phyloP scores from a whole-genome alignment of 2,113 vertebrate genomes.

The Chaetodon auriga region DNA sequence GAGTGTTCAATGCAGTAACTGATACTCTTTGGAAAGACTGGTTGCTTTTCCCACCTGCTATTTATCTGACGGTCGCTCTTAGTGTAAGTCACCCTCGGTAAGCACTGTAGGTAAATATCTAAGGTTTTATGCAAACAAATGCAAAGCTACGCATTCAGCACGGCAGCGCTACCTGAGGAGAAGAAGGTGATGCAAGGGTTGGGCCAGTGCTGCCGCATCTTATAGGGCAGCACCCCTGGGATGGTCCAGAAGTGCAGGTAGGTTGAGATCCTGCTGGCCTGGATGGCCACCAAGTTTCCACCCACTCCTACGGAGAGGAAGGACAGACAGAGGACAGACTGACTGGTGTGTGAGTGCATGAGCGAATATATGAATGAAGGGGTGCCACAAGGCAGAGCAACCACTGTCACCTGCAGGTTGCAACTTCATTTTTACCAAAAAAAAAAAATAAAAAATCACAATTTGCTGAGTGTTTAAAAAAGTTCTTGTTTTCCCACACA shows the following conservation, averaged over 20 bases:
- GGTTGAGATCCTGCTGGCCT: slow-evolving; percentile 96
- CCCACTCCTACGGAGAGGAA: slow-evolving; percentile 87
- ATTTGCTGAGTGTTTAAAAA: neutral
- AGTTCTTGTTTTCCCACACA: neutral
- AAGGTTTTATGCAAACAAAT: neutral
- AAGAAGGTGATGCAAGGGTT: slow-evolving; percentile 91
- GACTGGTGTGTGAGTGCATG: neutral
- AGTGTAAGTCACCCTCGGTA: neutral
- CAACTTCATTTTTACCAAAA: neutral
- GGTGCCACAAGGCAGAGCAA: neutral
- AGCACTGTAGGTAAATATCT: too few species aligned
- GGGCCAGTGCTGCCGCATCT: slow-evolving; percentile 93
- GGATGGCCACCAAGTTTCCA: slow-evolving; percentile 96
- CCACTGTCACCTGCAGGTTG: neutral
- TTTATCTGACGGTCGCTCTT: neutral
- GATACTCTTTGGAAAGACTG: neutral
- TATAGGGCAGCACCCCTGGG: slow-evolving; percentile 92
- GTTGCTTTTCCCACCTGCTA: neutral
- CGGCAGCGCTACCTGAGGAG: slow-evolving; percentile 87
- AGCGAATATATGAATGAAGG: neutral
- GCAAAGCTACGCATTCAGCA: neutral
- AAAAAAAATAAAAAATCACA: neutral
- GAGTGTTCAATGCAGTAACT: neutral
- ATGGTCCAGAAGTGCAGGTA: slow-evolving; percentile 93
- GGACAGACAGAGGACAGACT: neutral